These are phyloP conservation scores for Cossypha polioptera DNA, from an alignment of 2,797 vertebrate species.

Conservation along the genomic window DNA sequence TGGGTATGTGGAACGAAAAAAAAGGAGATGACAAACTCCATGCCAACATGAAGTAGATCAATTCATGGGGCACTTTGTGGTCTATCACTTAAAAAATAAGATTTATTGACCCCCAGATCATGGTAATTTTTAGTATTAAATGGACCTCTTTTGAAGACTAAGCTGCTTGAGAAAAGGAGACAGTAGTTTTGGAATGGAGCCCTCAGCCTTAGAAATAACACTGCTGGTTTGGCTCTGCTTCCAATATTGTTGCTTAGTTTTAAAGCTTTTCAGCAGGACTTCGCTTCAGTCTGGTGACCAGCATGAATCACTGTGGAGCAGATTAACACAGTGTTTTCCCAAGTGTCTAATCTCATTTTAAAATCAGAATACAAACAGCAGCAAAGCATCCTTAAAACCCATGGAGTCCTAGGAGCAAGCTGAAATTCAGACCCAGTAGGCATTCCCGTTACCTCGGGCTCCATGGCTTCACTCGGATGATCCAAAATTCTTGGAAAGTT, in stretches of 20 bases:
- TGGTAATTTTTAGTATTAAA: conserved; percentile 29
- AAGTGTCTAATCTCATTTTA: conserved; percentile 40
- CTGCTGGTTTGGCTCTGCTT: conserved; percentile 47
- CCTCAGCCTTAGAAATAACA: conserved; percentile 4
- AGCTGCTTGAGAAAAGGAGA: conserved; percentile 41
- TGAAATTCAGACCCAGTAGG: not conserved
- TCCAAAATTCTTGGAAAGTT: conserved; percentile 35
- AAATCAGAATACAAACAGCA: conserved; percentile 62
- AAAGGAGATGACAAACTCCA: conserved; percentile 19
- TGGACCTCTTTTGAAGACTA: conserved; percentile 41
- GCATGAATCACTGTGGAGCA: conserved; percentile 20
- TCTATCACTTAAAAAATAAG: conserved; percentile 60
- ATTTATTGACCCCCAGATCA: conserved; percentile 23
- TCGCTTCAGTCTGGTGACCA: conserved; percentile 30
- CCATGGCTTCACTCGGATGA: not conserved
- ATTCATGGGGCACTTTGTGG: conserved; percentile 50
- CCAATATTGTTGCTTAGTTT: conserved; percentile 39
- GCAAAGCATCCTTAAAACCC: conserved; percentile 38
- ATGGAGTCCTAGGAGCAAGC: not conserved
- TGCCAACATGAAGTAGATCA: not conserved
- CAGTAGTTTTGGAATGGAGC: conserved; percentile 31
- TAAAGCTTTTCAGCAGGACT: conserved; percentile 57
- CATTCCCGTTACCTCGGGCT: not conserved
- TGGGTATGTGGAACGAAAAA: conserved; percentile 18
- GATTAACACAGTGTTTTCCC: conserved; percentile 51